Conservation (phyloP, 2,888 invertebrate species). For the Sarcophaga variegata region DNA sequence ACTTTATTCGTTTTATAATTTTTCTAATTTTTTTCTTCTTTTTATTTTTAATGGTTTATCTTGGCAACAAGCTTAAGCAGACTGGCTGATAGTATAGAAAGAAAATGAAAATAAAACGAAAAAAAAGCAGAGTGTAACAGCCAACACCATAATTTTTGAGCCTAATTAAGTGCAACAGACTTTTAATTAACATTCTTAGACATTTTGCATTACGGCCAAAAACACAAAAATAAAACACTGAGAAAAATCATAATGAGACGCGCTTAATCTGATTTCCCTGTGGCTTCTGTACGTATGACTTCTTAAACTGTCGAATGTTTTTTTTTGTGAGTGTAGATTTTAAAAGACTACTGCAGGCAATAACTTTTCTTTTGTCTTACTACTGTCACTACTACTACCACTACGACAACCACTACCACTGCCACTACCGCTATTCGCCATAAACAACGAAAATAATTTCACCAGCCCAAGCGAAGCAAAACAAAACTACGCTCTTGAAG, state of each 20-base stretch:
- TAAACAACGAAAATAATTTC: conserved; percentile 53
- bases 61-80: conserved; percentile 26
- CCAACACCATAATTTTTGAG: conserved; percentile 67
- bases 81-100: not conserved
- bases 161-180: conserved; percentile 70
- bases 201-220: conserved; percentile 48
- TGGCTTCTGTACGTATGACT: not conserved
- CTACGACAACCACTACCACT: conserved; percentile 10
- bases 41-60: not conserved
- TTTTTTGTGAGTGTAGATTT: conserved; percentile 47
- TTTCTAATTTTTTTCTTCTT: not conserved
- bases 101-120: not conserved
- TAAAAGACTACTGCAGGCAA: conserved; percentile 52
- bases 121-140: conserved; percentile 38
- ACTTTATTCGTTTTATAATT: conserved; percentile 5
- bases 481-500: conserved; percentile 23
- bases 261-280: not conserved
- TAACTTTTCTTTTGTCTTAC: conserved; percentile 66
- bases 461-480: not conserved
- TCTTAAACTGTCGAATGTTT: not conserved
- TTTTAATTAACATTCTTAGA: conserved; percentile 70
- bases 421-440: conserved; percentile 23
- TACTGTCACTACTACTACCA: not conserved
- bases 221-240: not conserved
- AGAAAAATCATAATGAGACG: not conserved